These are phyloP conservation scores for Abrostola triplasia DNA, from an alignment of 2,888 invertebrate species.

Conservation along the genomic window DNA sequence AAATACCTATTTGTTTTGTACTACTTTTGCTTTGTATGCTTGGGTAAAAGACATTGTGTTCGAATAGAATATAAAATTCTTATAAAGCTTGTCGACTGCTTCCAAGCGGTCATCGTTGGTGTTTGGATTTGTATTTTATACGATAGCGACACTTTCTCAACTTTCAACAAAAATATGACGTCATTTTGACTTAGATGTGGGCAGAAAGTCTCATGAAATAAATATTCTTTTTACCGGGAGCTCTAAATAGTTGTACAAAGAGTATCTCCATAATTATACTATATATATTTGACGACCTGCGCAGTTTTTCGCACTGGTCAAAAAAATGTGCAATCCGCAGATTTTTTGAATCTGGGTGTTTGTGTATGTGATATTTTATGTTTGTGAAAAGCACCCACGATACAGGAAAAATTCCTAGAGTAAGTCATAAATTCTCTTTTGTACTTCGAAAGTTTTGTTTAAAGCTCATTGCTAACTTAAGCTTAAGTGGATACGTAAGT, in stretches of 20 bases:
- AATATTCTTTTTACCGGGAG: no score
- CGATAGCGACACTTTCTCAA: not conserved
- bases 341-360: no score
- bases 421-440: not conserved
- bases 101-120: not conserved
- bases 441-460: not conserved
- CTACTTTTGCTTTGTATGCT: conserved; percentile 16
- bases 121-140: not conserved
- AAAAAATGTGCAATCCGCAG: not conserved
- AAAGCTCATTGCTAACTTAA: not conserved
- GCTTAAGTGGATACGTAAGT: not conserved
- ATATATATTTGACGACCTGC: no score
- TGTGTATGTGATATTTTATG: no score
- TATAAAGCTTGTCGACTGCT: conserved; percentile 7
- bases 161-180: not conserved
- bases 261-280: no score
- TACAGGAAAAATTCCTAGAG: not conserved
- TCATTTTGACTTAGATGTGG: not conserved
- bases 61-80: conserved; percentile 6
- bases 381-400: no score
- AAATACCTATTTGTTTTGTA: conserved; percentile 27
- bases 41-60: conserved; percentile 11
- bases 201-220: no score
- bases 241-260: no score
- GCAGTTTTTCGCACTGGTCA: no score